Conservation (phyloP, 2,888 invertebrate species). For the Drosophila siamana region DNA sequence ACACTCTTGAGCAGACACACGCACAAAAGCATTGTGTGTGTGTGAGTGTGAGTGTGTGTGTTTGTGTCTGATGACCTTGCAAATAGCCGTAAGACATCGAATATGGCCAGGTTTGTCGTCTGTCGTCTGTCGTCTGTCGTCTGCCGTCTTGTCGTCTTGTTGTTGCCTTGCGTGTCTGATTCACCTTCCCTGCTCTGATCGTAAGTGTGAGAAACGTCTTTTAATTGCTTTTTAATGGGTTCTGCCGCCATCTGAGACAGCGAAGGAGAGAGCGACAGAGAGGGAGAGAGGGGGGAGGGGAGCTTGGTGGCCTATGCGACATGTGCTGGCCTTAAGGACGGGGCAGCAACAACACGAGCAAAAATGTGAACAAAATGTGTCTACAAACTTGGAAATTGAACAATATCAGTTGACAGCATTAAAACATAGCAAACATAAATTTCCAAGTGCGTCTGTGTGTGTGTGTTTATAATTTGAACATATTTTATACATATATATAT, state of each 20-base stretch:
- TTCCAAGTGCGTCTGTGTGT: conserved; percentile 10
- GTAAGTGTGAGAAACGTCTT: conserved; percentile 45
- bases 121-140: background rate
- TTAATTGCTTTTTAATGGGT: conserved; percentile 70
- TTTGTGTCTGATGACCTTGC: conserved; percentile 68
- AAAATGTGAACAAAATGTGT: conserved; percentile 36
- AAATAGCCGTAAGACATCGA: conserved; percentile 56
- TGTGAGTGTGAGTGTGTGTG: conserved; percentile 49
- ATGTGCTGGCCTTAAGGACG: background rate
- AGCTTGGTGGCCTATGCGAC: conserved; percentile 2
- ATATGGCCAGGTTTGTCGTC: conserved; percentile 9
- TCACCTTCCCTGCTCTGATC: conserved; percentile 20
- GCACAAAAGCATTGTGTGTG: conserved; percentile 44
- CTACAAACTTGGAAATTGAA: conserved; percentile 49
- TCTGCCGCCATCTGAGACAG: background rate
- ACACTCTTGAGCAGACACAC: conserved; percentile 4
- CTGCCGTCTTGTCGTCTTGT: background rate
- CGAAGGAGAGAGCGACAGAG: background rate
- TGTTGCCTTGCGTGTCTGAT: conserved; percentile 9
- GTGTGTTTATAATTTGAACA: conserved; percentile 55
- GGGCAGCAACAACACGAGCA: background rate
- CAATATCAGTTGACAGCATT: conserved; percentile 64
- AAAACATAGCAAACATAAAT: conserved; percentile 64
- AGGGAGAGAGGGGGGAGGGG: background rate
- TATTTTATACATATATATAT: conserved; percentile 64